A percentile compares a stretch with the other conserved stretches of the same genome.
Conservation (phyloP, 2,797 vertebrate genomes). For the Mormyrus hasselquistii region DNA sequence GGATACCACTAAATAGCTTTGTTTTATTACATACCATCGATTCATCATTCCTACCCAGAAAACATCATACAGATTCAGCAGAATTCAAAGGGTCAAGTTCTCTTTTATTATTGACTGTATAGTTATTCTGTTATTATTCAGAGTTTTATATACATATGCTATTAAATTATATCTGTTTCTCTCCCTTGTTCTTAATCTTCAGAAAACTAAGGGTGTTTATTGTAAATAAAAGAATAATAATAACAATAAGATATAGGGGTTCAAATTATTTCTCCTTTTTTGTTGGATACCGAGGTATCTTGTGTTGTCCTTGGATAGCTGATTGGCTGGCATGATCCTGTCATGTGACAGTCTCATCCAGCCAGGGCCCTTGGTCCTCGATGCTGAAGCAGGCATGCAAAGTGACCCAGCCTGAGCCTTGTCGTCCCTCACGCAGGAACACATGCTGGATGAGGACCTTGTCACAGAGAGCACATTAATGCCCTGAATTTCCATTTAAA, state of each 20-base stretch:
- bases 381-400: not conserved
- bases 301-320: not conserved
- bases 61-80: not conserved
- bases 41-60: not conserved
- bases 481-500: constrained; percentile 66
- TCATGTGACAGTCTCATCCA: not conserved
- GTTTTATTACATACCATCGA: not conserved
- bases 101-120: not conserved
- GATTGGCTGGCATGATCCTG: not conserved
- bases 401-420: constrained; percentile 45
- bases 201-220: not conserved
- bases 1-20: not conserved
- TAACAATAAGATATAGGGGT: not conserved
- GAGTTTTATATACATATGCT: not conserved
- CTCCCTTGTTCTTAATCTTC: not conserved
- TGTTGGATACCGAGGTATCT: not conserved
- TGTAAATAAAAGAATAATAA: not conserved
- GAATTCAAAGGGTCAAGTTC: not conserved
- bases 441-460: constrained; percentile 64
- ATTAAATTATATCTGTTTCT: not conserved
- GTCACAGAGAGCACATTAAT: constrained; percentile 38
- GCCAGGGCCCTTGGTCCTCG: not conserved
- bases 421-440: constrained; percentile 66
- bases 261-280: not conserved
- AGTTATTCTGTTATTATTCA: not conserved